Conservation (phyloP, 2,888 invertebrate species). For the Tenthredo mesomela region DNA sequence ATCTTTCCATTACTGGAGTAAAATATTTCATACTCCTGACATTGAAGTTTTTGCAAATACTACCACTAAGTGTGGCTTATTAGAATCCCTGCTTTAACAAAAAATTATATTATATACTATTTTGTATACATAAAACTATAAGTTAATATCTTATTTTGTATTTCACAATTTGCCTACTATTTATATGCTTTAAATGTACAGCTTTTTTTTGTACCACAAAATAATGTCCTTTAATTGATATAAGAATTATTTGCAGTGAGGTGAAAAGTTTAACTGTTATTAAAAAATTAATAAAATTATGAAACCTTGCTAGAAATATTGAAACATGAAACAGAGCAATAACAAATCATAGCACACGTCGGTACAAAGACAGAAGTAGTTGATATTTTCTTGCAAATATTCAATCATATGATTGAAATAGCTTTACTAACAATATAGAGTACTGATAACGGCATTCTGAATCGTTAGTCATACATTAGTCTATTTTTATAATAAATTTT, state of each 20-base stretch:
- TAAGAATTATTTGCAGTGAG: background rate
- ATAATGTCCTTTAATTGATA: background rate
- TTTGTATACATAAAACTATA: background rate
- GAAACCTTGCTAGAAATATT: background rate
- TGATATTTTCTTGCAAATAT: constrained; percentile 13
- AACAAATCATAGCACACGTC: constrained; percentile 13
- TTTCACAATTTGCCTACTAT: background rate
- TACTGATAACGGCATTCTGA: background rate
- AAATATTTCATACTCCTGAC: background rate
- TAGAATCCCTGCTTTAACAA: too few relatives aligned
- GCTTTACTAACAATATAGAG: background rate
- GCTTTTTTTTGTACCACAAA: background rate
- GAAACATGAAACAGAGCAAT: constrained; percentile 10
- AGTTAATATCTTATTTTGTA: background rate
- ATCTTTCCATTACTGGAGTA: background rate
- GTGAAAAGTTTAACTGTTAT: background rate
- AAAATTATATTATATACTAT: background rate
- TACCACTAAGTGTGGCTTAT: background rate
- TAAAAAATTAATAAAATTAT: background rate
- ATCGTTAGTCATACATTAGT: constrained; percentile 3
- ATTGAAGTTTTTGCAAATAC: background rate
- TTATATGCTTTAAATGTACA: background rate
- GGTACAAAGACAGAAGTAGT: constrained; percentile 6
- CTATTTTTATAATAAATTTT: constrained; percentile 2
- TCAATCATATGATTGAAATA: background rate